Conservation (phyloP, 2,797 vertebrate genomes). For the Salmo trutta region DNA sequence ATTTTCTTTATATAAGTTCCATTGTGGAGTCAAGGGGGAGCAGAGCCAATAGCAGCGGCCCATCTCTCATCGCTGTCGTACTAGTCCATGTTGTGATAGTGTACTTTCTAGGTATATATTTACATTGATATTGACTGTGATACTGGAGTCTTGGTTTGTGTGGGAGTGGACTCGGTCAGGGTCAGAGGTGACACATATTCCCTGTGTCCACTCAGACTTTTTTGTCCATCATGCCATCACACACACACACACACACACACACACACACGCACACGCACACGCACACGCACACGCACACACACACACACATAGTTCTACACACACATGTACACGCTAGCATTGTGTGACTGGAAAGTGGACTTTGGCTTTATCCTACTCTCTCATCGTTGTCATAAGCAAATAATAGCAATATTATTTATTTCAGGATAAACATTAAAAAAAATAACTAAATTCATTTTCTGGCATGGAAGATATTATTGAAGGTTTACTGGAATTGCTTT, state of each 20-base stretch:
- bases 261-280: neutral
- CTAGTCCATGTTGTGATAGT: neutral
- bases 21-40: neutral
- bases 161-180: slow-evolving; percentile 1
- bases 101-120: neutral
- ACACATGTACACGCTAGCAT: slow-evolving; percentile 5
- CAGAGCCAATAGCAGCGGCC: neutral
- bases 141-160: neutral
- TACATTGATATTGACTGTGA: neutral
- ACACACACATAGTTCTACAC: slow-evolving; percentile 10
- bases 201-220: slow-evolving; percentile 1
- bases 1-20: neutral
- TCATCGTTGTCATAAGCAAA: neutral
- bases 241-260: slow-evolving; percentile 7
- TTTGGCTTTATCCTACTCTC: neutral
- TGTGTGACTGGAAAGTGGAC: neutral
- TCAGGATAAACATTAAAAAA: neutral
- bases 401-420: neutral
- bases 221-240: neutral
- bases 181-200: slow-evolving; percentile 6
- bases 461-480: neutral
- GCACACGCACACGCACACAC: slow-evolving; percentile 5
- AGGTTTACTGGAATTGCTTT: neutral
- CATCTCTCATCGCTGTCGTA: neutral
- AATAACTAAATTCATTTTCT: neutral